Base-by-base conservation (phyloP, 2,888 invertebrate species). In the Phyto melanocephala region DNA sequence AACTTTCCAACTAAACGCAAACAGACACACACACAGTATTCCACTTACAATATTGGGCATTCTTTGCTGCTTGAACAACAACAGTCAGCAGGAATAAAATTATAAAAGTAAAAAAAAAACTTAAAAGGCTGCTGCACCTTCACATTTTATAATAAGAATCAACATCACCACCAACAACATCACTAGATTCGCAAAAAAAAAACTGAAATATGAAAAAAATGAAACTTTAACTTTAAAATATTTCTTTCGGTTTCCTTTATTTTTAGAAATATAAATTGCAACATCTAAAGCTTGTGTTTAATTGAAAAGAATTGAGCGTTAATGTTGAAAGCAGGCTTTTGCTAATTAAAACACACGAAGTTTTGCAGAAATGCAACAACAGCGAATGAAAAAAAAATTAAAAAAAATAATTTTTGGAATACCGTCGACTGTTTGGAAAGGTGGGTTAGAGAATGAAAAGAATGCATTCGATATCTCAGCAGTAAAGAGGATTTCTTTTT, bases 251-350 rank as follows among this genome's bases (percentile, higher is more conserved):
- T 28, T 5, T 0, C 24, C 15, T 79, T 71, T 75, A 35, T 40
- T 20, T 28, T n/a, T 70, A 22, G 10, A 47, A 24, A 54, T 28
- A 68, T 58, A 28, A 67, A 75, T 47, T 75, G 35, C 65, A 20
- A 52, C 42, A 33, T 37, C 42, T 45, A 35, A 79, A 62, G 70
- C 54, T 71, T 71, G 35, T 54, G 70, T 78, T 79, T 82, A 82
- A 82, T 82, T 82, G 82, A 82, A 82, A 76, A 76, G 82, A 79
- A 79, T 82, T 82, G 82, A 82, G 82, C 70, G 70, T 82, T 70
- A 82, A 82, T 67, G 82, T 79, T 62, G 54, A 82, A 79, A 82
- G 79, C 79, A 40, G 71, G 70, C 79, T 71, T 82, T 47, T 33
- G 60, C 82, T 82, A 82, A 82, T 82, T 82, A 82, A 82, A 82